Evolutionary conservation across 2,888 invertebrate genomes (phyloP).

Genomic region (Villa cingulata): DNA sequence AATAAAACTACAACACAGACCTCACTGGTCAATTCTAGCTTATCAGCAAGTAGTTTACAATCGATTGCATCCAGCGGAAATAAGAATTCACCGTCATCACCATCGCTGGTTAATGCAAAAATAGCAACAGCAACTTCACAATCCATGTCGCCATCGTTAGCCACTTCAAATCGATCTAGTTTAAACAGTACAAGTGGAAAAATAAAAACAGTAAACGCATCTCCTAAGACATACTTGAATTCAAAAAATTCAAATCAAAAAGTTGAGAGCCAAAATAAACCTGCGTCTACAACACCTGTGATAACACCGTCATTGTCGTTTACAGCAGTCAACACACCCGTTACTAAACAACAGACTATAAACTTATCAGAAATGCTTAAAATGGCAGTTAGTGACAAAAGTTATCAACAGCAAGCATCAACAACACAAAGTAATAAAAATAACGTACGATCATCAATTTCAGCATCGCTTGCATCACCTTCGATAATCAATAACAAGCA

Average conservation of each 20-base stretch:
- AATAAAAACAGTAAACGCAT: no score
- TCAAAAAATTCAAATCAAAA: background rate
- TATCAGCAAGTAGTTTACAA: background rate
- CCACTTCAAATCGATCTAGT: background rate
- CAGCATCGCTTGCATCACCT: background rate
- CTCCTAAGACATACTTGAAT: no score
- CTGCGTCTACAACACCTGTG: background rate
- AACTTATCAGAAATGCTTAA: background rate
- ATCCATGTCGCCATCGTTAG: background rate
- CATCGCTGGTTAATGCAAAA: background rate
- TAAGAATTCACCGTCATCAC: background rate
- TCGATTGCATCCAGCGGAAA: background rate
- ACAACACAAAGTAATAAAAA: background rate
- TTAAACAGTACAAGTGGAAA: no score
- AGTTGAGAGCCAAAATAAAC: background rate
- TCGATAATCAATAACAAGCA: background rate
- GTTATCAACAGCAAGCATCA: background rate
- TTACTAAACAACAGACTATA: background rate
- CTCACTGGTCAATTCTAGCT: background rate
- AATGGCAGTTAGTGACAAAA: background rate
- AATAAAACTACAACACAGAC: background rate
- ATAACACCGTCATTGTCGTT: no score
- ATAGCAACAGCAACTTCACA: background rate
- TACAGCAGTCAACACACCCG: no score
- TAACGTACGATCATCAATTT: background rate